phyloP scores from a whole-genome alignment of 1,140 invertebrate genomes.

The Linepithema humile region DNA sequence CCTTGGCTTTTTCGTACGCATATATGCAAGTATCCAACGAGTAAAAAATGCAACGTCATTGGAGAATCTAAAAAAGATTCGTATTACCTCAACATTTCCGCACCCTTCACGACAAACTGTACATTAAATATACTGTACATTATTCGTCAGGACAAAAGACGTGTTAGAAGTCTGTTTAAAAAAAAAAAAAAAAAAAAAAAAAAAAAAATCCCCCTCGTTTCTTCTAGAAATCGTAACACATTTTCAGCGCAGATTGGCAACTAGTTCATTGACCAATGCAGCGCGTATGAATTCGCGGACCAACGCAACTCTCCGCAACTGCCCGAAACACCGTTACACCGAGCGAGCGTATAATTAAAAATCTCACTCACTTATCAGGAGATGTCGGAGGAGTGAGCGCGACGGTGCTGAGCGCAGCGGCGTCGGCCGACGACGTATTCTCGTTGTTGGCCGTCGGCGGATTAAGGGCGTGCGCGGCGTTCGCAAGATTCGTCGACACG shows the following conservation, averaged over 20 bases:
- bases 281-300: not conserved
- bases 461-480: constrained; percentile 77
- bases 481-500: constrained; percentile 79
- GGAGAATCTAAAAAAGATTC: constrained; percentile 12
- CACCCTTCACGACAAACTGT: not conserved
- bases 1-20: not conserved
- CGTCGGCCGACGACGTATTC: constrained; percentile 69
- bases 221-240: constrained; percentile 7
- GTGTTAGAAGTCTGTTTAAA: not conserved
- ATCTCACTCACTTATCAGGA: constrained; percentile 86
- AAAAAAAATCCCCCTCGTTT: no score
- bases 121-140: not conserved
- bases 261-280: not conserved
- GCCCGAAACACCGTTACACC: constrained; percentile 43
- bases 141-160: not conserved
- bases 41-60: constrained; percentile 42
- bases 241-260: constrained; percentile 25
- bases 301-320: constrained; percentile 51
- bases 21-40: constrained; percentile 41
- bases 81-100: not conserved
- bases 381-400: constrained; percentile 86
- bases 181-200: no score
- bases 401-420: constrained; percentile 82
- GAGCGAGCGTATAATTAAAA: constrained; percentile 73
- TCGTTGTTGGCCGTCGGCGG: constrained; percentile 76